A percentile compares a stretch with the other conserved stretches of the same genome.
Evolutionary conservation across 1,140 invertebrate genomes (phyloP).

Genomic region (Venturia canescens): DNA sequence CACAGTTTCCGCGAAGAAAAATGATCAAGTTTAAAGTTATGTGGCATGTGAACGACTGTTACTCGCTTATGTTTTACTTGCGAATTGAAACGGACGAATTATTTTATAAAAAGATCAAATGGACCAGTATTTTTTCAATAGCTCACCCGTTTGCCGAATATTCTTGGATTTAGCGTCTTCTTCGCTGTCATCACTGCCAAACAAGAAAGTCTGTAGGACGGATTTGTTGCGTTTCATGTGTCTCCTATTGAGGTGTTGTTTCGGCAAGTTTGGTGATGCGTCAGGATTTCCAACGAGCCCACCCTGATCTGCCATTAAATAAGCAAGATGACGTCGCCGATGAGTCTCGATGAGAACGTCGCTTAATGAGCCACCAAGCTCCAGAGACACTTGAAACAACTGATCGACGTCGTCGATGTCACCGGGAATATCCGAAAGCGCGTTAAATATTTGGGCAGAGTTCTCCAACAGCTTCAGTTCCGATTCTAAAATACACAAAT

Average conservation of each 20-base stretch:
- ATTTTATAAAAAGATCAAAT: too few species aligned
- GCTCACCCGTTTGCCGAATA: constrained; percentile 91
- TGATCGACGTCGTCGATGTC: constrained; percentile 94
- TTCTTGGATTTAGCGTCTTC: constrained; percentile 97
- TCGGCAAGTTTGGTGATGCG: constrained; percentile 92
- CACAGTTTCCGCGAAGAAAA: too few species aligned
- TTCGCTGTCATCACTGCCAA: constrained; percentile 85
- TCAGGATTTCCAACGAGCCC: constrained; percentile 94
- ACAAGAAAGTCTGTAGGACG: constrained; percentile 91
- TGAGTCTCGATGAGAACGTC: constrained; percentile 94
- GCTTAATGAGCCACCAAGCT: constrained; percentile 84
- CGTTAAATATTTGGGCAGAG: constrained; percentile 98
- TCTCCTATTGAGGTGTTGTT: constrained; percentile 89
- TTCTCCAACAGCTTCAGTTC: constrained; percentile 90
- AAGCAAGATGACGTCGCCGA: constrained; percentile 93
- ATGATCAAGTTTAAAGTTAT: too few species aligned
- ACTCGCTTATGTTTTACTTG: too few species aligned
- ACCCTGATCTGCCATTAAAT: constrained; percentile 97
- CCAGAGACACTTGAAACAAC: constrained; percentile 81
- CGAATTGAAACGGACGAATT: too few species aligned
- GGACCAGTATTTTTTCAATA: constrained; percentile 17
- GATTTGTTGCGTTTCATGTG: constrained; percentile 95
- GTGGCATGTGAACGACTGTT: too few species aligned
- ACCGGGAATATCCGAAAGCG: constrained; percentile 95
- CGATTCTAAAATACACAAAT: constrained; percentile 79